Evolutionary conservation across 2,113 vertebrate species (phyloP).

Genomic region (Trochalopteron elliotii): DNA sequence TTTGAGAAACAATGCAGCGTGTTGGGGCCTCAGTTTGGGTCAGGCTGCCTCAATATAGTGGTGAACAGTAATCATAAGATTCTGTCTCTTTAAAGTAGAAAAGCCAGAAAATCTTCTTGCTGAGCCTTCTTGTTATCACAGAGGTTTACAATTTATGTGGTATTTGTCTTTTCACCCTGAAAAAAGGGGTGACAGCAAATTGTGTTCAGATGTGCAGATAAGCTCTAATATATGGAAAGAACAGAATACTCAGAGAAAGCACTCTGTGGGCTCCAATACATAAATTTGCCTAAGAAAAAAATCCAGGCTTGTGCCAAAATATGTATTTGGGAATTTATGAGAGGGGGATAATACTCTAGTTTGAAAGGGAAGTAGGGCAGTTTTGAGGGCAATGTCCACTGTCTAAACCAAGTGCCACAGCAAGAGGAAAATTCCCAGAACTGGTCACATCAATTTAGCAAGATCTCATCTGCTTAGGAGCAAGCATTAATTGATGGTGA

Average conservation of each 20-base stretch:
- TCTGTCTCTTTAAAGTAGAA: background rate
- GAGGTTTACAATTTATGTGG: background rate
- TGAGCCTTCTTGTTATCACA: background rate
- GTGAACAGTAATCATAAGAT: background rate
- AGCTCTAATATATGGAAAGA: background rate
- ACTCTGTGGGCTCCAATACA: background rate
- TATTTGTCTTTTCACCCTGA: background rate
- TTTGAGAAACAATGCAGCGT: background rate
- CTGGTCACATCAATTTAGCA: background rate
- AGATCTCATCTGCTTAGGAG: background rate
- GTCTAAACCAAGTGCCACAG: background rate
- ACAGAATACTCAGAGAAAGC: background rate
- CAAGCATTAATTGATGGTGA: background rate
- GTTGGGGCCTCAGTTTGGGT: background rate
- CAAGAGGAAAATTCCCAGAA: background rate
- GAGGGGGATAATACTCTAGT: background rate
- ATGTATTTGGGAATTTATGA: background rate
- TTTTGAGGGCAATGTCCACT: background rate
- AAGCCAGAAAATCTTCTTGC: background rate
- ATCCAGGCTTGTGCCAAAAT: background rate
- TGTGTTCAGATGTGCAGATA: background rate
- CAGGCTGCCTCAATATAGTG: background rate
- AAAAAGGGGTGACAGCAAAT: background rate
- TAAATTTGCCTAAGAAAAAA: background rate
- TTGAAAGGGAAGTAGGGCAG: background rate